These are phyloP conservation scores for Polypterus bichir DNA, from an alignment of 2,113 vertebrate genomes.

Conservation along the genomic window DNA sequence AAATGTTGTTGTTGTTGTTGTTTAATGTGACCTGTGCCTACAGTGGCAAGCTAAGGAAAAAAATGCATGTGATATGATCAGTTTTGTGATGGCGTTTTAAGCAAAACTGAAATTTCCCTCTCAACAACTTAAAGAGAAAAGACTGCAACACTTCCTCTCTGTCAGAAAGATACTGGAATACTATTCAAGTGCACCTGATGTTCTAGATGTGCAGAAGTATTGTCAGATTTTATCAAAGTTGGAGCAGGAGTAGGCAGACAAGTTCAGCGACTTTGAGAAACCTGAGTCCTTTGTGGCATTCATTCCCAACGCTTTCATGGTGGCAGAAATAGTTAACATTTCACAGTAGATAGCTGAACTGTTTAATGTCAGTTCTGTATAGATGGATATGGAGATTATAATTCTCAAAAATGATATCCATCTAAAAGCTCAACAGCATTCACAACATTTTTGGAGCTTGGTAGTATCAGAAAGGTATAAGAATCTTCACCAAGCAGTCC, in stretches of 20 bases:
- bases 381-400: conserved; percentile 13
- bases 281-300: conserved; percentile 15
- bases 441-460: conserved; percentile 7
- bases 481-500: conserved; percentile 1
- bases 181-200: conserved; percentile 5
- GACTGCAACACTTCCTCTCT: conserved; percentile 9
- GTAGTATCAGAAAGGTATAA: conserved; percentile 9
- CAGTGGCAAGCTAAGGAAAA: conserved; percentile 14
- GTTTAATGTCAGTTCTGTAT: conserved; percentile 1
- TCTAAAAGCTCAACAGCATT: conserved; percentile 10
- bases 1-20: too few species aligned
- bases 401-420: conserved; percentile 12
- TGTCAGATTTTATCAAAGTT: conserved; percentile 12
- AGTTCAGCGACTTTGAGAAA: conserved; percentile 5
- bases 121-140: neutral
- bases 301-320: conserved; percentile 9
- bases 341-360: conserved; percentile 12
- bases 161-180: conserved; percentile 7
- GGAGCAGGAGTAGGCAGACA: conserved; percentile 10
- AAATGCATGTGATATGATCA: conserved; percentile 8
- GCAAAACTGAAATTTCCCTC: conserved; percentile 5
- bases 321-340: conserved; percentile 4
- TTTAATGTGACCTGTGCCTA: conserved; percentile 4
- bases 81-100: conserved; percentile 13
- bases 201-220: conserved; percentile 1